Conservation (phyloP, 2,888 invertebrate species). For the Beris chalybata region DNA sequence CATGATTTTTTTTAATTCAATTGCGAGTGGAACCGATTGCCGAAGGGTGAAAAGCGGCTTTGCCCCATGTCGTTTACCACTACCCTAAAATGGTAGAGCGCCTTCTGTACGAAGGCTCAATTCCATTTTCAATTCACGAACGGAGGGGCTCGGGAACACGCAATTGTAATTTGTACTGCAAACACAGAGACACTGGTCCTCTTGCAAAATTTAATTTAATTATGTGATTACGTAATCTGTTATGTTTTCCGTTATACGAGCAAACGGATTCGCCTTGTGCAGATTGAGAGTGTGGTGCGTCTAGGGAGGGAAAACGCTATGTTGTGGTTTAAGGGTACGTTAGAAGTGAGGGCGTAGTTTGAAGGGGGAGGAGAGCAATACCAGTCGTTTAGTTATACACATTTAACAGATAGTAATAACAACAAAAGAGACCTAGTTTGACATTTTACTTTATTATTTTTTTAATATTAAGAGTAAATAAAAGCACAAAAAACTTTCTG, state of each 20-base stretch:
- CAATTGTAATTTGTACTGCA: slow-evolving; percentile 53
- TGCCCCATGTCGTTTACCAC: background rate
- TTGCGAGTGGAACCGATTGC: slow-evolving; percentile 13
- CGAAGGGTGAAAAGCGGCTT: slow-evolving; percentile 5
- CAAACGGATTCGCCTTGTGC: background rate
- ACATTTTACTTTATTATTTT: no score
- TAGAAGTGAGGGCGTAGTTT: background rate
- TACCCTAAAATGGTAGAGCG: background rate
- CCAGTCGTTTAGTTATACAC: no score
- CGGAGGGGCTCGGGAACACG: slow-evolving; percentile 34
- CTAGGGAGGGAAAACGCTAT: background rate
- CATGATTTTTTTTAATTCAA: slow-evolving; percentile 36
- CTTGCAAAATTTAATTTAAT: slow-evolving; percentile 37
- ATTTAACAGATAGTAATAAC: no score
- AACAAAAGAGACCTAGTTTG: no score
- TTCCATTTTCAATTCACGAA: background rate
- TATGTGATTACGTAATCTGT: slow-evolving; percentile 38
- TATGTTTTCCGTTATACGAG: slow-evolving; percentile 21
- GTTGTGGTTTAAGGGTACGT: background rate
- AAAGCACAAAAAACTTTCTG: no score
- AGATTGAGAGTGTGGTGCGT: background rate
- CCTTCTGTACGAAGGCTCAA: background rate
- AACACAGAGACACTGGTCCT: slow-evolving; percentile 46
- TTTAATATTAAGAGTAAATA: no score
- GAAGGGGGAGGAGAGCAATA: no score